Percentiles rank a stretch among this genome's conserved stretches.
These are phyloP conservation scores for Eurystomus glaucurus DNA, from an alignment of 2,797 vertebrate genomes.

Conservation along the genomic window DNA sequence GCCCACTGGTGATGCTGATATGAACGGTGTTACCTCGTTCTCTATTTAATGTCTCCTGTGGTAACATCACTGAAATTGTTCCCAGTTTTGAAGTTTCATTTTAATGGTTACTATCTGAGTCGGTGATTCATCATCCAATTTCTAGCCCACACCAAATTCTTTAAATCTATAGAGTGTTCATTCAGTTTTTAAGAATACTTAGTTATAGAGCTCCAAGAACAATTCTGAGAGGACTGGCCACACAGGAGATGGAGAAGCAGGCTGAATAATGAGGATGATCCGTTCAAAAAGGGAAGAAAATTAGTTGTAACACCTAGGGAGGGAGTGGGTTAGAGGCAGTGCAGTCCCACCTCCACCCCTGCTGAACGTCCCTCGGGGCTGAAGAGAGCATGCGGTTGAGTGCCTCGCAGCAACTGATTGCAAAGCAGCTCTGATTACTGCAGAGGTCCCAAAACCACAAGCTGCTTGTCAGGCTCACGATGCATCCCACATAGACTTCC, in stretches of 20 bases:
- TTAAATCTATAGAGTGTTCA: slow-evolving; percentile 23
- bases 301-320: not conserved
- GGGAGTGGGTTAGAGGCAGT: not conserved
- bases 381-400: not conserved
- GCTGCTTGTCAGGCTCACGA: not conserved
- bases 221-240: not conserved
- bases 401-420: not conserved
- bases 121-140: slow-evolving; percentile 58
- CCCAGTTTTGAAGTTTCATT: slow-evolving; percentile 43
- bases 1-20: not conserved
- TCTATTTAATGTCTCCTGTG: slow-evolving; percentile 38
- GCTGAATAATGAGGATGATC: not conserved
- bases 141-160: slow-evolving; percentile 46
- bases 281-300: not conserved
- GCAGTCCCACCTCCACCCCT: not conserved
- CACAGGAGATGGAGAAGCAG: not conserved
- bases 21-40: not conserved
- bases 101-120: slow-evolving; percentile 50
- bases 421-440: not conserved
- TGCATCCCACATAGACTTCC: not conserved
- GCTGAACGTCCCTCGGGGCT: not conserved
- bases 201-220: not conserved
- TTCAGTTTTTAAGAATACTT: slow-evolving; percentile 38
- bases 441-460: not conserved
- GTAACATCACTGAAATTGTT: slow-evolving; percentile 51